Percentiles rank a stretch among this genome's conserved stretches.
Evolutionary conservation across 2,888 invertebrate genomes (phyloP).

Genomic region (Acanthosepion pharaonis): DNA sequence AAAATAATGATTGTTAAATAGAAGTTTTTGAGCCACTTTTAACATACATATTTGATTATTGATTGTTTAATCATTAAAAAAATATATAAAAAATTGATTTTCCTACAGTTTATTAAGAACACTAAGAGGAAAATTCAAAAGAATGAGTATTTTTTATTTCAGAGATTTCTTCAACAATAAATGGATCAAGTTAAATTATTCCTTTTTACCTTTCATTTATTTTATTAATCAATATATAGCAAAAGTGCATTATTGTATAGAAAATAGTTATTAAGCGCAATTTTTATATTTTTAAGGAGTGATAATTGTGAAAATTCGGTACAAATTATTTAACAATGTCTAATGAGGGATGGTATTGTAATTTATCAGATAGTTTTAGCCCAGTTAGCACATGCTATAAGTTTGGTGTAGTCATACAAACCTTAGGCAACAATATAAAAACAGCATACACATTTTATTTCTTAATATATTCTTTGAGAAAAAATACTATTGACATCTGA

Average conservation of each 20-base stretch:
- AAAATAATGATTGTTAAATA: background rate
- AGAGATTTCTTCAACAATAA: background rate
- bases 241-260: background rate
- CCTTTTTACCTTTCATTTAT: background rate
- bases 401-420: too few relatives aligned
- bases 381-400: too few relatives aligned
- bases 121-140: background rate
- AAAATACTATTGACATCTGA: too few relatives aligned
- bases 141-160: background rate
- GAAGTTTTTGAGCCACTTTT: background rate
- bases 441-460: too few relatives aligned
- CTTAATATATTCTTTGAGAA: too few relatives aligned
- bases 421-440: too few relatives aligned
- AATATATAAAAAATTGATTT: background rate
- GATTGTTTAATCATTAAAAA: background rate
- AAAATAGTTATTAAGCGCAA: background rate
- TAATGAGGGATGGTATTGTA: too few relatives aligned
- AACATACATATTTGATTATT: background rate
- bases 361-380: too few relatives aligned
- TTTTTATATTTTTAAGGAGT: too few relatives aligned
- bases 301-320: too few relatives aligned
- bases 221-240: background rate
- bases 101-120: background rate
- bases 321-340: too few relatives aligned
- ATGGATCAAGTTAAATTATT: background rate